A percentile compares a stretch with the other conserved stretches of the same genome.
Evolutionary conservation across 92 coral and sea anemone species (phyloP).

Genomic region (Epizoanthus illoricatus): DNA sequence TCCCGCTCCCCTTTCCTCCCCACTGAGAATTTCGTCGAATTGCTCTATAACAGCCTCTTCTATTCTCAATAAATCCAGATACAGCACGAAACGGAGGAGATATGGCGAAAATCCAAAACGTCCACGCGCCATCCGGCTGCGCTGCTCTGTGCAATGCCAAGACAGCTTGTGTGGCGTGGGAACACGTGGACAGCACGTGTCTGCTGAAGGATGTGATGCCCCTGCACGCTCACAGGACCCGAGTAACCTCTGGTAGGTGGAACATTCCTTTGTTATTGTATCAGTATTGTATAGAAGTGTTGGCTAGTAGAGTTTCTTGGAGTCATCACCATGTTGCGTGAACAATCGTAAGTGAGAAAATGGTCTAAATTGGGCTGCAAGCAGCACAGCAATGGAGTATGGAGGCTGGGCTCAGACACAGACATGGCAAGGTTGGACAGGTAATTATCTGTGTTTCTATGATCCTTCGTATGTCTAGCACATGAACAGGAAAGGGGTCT

Average conservation of each 20-base stretch:
- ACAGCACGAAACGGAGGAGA: slow-evolving; percentile 64
- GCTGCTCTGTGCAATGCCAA: slow-evolving; percentile 60
- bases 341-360: too few species aligned
- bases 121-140: slow-evolving; percentile 57
- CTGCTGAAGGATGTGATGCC: slow-evolving; percentile 71
- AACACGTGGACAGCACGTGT: slow-evolving; percentile 53
- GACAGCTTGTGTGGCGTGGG: slow-evolving; percentile 76
- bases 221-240: slow-evolving; percentile 66
- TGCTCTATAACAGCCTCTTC: background rate
- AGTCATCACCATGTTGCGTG: too few species aligned
- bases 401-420: too few species aligned
- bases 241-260: slow-evolving; percentile 65
- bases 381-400: too few species aligned
- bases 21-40: background rate
- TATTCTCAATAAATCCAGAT: slow-evolving; percentile 39
- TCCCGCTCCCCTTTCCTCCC: background rate
- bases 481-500: too few species aligned
- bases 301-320: background rate
- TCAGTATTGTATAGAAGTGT: background rate
- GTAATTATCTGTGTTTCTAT: background rate
- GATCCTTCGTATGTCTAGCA: background rate
- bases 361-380: too few species aligned
- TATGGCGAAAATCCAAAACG: slow-evolving; percentile 42
- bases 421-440: too few species aligned
- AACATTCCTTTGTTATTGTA: background rate